phyloP scores from a whole-genome alignment of 2,888 invertebrate genomes.

The Dynastes maya region DNA sequence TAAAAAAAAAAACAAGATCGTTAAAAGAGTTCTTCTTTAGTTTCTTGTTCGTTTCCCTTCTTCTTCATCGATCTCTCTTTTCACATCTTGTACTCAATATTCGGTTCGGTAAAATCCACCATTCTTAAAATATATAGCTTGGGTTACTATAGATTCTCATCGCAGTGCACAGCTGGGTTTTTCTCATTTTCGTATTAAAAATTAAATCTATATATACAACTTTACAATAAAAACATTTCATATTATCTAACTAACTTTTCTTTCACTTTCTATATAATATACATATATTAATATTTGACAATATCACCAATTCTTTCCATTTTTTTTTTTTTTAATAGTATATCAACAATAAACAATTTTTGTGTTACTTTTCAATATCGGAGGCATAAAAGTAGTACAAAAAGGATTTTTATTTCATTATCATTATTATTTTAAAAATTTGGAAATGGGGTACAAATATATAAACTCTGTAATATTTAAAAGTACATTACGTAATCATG shows the following conservation, averaged over 20 bases:
- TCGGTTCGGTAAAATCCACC: conserved; percentile 2
- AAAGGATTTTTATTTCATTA: conserved; percentile 2
- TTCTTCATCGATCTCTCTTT: conserved; percentile 27
- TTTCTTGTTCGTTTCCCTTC: conserved; percentile 9
- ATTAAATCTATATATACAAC: conserved; percentile 59
- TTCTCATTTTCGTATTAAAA: conserved; percentile 52
- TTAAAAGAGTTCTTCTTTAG: conserved; percentile 15
- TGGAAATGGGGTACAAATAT: conserved; percentile 16
- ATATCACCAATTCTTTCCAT: conserved; percentile 58
- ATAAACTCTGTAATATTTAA: conserved; percentile 24
- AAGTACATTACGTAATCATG: neutral
- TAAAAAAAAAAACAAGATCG: conserved; percentile 21
- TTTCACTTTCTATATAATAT: conserved; percentile 27
- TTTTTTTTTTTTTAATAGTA: conserved; percentile 27
- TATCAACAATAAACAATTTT: conserved; percentile 42
- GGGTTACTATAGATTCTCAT: conserved; percentile 6
- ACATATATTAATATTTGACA: conserved; percentile 56
- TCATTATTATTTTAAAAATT: conserved; percentile 27
- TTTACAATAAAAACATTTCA: conserved; percentile 49
- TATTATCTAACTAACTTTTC: conserved; percentile 46
- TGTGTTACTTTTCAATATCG: conserved; percentile 28
- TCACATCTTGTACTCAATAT: conserved; percentile 32
- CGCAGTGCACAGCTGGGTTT: neutral
- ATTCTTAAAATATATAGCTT: neutral
- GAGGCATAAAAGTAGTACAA: conserved; percentile 18